A percentile compares a stretch with the other conserved stretches of the same genome.
Conservation (phyloP, 37 sponge, comb jelly and placozoan genomes). For the Eunapius fragilis region DNA sequence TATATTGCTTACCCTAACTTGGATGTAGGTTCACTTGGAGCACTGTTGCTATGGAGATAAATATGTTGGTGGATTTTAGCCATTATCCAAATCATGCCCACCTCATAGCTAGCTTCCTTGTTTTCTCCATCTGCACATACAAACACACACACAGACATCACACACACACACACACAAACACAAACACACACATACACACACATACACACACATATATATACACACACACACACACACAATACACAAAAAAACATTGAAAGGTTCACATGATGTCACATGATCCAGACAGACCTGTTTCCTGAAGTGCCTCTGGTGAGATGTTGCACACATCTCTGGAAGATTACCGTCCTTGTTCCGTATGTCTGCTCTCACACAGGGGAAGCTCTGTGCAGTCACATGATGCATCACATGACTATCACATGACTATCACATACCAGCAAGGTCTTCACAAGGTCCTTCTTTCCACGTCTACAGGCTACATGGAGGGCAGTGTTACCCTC, state of each 20-base stretch:
- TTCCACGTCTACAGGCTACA: constrained; percentile 40
- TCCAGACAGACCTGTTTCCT: background rate
- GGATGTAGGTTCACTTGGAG: background rate
- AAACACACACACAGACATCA: no score
- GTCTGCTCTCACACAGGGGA: constrained; percentile 8
- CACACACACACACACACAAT: no score
- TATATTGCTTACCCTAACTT: background rate
- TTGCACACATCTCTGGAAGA: constrained; percentile 19
- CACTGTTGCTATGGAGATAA: background rate
- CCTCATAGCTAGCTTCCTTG: background rate
- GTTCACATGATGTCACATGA: background rate
- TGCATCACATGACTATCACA: background rate
- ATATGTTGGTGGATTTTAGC: background rate
- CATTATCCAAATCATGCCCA: background rate
- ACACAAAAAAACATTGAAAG: no score
- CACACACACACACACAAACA: no score
- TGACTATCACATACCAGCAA: constrained; percentile 13
- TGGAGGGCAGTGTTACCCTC: constrained; percentile 61
- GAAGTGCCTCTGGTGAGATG: background rate
- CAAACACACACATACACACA: no score
- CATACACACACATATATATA: no score
- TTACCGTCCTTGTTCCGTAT: constrained; percentile 11
- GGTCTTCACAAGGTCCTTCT: constrained; percentile 11
- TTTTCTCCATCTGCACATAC: background rate
- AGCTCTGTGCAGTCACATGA: constrained; percentile 19